Evolutionary conservation across 2,113 vertebrate genomes (phyloP), one percentile per base, ranked within the genome.

Genomic region (Onychostoma macrolepis): DNA sequence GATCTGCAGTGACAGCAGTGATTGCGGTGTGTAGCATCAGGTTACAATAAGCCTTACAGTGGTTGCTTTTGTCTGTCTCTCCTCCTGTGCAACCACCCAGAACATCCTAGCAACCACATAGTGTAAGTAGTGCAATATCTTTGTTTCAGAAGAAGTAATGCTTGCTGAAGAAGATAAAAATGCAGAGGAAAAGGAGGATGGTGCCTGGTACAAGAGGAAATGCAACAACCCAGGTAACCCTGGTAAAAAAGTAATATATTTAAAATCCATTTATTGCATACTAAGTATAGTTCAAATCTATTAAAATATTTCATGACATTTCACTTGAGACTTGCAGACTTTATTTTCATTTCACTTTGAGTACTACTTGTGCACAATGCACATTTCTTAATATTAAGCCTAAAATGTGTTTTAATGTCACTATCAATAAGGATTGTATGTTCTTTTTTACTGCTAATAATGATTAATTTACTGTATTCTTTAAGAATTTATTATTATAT

Each of bases 81-180:
- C 1, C 28, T 36, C 5, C 17, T 33, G 28, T 33, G 28, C 30
- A 75, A 45, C 38, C 11, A 26, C 72, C 38, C 67, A 71, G 17
- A 71, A 71, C 17, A 45, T 12, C 17, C 19, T 58, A 58, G 19
- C 19, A n/a, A 58, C 36, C 13, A 67, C 45, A 38, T 50, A 41
- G 26, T 75, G 41, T 63, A 30, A 84, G 33, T 36, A 74, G 67
- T 58, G n/a, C 19, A 19, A 75, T 82, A 91, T 91, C 80, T 50
- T 86, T 33, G 78, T 90, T 91, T 11, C 96, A 99, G 98, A 99
- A 96, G 98, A 99, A 91, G 98, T 99, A 72, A 99, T 99, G 98
- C 93, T 99, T 93, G 98, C 98, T 0, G 98, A 99, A 86, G 98
- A 99, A 88, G 98, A 99, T 93, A 97, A 96, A 92, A 96, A 98